These are phyloP conservation scores for Nesogale talazaci DNA, from an alignment of 2,113 vertebrate genomes.

Conservation along the genomic window DNA sequence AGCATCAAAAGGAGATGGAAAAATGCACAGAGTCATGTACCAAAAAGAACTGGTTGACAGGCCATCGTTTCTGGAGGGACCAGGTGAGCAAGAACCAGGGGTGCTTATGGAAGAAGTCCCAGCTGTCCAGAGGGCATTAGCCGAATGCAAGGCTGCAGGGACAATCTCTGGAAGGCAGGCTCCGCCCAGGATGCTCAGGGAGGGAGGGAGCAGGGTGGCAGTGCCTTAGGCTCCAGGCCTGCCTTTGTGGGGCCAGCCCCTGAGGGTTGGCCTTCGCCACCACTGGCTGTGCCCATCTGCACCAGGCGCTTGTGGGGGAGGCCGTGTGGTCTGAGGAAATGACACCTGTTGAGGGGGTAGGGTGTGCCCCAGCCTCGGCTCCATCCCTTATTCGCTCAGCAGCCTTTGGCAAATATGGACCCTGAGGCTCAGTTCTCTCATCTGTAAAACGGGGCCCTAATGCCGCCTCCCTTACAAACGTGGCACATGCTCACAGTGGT, in stretches of 20 bases:
- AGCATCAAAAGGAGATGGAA: too few species aligned
- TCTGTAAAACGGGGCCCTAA: fast-evolving
- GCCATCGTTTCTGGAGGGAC: too few species aligned
- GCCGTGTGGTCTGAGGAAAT: fast-evolving
- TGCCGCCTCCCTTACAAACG: fast-evolving
- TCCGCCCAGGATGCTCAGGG: background rate
- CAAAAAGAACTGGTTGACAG: too few species aligned
- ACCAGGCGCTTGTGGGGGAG: fast-evolving
- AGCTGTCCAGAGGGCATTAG: too few species aligned
- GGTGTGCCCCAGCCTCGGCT: background rate
- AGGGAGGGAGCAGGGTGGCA: fast-evolving
- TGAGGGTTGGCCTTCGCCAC: background rate
- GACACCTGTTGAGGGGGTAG: background rate
- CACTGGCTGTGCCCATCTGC: background rate
- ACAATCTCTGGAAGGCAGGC: background rate
- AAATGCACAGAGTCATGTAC: too few species aligned
- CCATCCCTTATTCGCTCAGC: background rate
- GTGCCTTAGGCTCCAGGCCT: background rate
- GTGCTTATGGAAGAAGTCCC: too few species aligned
- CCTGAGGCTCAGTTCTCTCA: background rate
- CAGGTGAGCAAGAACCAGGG: too few species aligned
- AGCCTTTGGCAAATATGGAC: background rate
- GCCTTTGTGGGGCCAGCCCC: background rate
- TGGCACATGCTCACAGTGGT: fast-evolving
- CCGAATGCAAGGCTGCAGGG: too few species aligned